Conservation (phyloP, 1,140 invertebrate genomes). For the Streblospio benedicti region DNA sequence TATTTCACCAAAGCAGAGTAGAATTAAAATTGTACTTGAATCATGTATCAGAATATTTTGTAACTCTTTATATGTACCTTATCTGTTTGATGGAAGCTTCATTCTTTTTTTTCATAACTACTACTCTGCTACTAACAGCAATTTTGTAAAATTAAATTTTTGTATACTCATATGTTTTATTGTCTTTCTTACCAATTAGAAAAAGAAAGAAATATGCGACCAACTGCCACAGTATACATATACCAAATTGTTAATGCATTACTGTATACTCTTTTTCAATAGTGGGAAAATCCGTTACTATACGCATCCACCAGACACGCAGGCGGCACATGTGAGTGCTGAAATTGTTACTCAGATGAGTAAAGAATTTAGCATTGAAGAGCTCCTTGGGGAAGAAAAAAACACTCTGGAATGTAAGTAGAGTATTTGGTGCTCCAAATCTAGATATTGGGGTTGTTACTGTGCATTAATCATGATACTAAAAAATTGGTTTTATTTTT, state of each 20-base stretch:
- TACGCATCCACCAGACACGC: conserved; percentile 76
- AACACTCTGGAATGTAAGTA: conserved; percentile 51
- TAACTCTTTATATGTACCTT: no score
- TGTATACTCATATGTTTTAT: no score
- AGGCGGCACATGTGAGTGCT: conserved; percentile 62
- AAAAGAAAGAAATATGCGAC: no score
- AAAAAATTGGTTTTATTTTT: background rate
- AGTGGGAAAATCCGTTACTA: conserved; percentile 84
- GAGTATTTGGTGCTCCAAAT: background rate
- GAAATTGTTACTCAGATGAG: conserved; percentile 65
- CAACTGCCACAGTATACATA: conserved; percentile 15
- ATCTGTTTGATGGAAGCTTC: no score
- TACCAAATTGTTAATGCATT: background rate
- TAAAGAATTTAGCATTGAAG: conserved; percentile 79
- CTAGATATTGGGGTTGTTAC: background rate
- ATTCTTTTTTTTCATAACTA: no score
- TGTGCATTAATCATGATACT: background rate
- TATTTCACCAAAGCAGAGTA: no score
- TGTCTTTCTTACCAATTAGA: no score
- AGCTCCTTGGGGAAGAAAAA: conserved; percentile 55
- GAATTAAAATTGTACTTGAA: no score
- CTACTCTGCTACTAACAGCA: no score
- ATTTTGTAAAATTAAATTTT: no score
- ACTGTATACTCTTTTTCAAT: conserved; percentile 16
- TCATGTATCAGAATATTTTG: no score